Conservation (phyloP, 2,888 invertebrate genomes). For the Mimas tiliae region DNA sequence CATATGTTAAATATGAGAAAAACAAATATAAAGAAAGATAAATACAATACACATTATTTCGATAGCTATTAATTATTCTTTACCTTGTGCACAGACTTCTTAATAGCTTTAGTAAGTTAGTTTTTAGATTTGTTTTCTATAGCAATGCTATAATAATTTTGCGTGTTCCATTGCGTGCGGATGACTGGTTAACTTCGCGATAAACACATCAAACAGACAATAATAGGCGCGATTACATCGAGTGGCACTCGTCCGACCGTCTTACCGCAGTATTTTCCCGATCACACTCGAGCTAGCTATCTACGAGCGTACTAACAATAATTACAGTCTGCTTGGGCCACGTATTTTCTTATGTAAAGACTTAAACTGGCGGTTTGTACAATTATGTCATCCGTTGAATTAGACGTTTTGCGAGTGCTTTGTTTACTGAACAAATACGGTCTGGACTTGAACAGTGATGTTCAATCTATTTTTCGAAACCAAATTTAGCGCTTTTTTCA, state of each 20-base stretch:
- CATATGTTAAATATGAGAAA: not conserved
- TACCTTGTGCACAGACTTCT: not conserved
- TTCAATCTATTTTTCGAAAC: not conserved
- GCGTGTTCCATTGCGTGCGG: slow-evolving; percentile 22
- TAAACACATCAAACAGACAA: slow-evolving; percentile 9
- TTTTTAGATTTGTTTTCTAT: not conserved
- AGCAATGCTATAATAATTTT: not conserved
- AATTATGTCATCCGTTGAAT: slow-evolving; percentile 22
- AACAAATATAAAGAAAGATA: too few species aligned
- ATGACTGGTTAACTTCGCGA: slow-evolving; percentile 6
- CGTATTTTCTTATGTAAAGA: slow-evolving; percentile 16
- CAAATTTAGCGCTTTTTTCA: too few species aligned
- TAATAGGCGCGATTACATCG: slow-evolving; percentile 11
- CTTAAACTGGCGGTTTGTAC: not conserved
- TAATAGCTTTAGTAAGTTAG: not conserved
- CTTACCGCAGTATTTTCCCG: slow-evolving; percentile 18
- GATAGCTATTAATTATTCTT: not conserved
- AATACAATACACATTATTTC: too few species aligned
- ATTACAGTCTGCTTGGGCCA: not conserved
- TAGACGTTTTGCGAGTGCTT: slow-evolving; percentile 4
- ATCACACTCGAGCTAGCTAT: not conserved
- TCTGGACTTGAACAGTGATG: not conserved
- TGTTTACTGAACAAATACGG: not conserved
- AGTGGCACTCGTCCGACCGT: slow-evolving; percentile 17
- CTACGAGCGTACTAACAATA: not conserved